Evolutionary conservation across 2,797 vertebrate genomes (phyloP).

Genomic region (Echiichthys vipera): DNA sequence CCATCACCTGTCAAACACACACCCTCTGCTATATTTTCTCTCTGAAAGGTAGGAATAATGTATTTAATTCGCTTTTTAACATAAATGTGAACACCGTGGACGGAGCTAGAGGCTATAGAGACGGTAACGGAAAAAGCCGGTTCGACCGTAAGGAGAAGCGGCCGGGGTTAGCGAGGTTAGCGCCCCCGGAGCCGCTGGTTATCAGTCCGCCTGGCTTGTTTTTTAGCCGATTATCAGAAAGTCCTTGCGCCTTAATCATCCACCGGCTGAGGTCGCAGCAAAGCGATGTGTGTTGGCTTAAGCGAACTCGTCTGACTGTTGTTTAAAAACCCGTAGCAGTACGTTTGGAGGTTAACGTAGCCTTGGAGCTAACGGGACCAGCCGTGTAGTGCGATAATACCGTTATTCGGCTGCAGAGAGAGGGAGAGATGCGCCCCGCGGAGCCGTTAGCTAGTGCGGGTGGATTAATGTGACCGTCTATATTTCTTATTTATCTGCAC

Average conservation of each 20-base stretch:
- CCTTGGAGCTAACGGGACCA: slow-evolving; percentile 41
- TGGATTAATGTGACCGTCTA: slow-evolving; percentile 17
- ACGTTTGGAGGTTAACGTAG: slow-evolving; percentile 31
- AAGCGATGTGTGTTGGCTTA: slow-evolving; percentile 35
- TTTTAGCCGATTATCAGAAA: slow-evolving; percentile 80
- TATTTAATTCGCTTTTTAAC: neutral
- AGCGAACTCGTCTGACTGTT: neutral
- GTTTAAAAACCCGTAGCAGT: neutral
- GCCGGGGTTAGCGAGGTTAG: slow-evolving; percentile 66
- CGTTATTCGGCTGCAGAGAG: slow-evolving; percentile 3
- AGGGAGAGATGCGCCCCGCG: slow-evolving; percentile 11
- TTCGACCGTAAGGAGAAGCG: neutral
- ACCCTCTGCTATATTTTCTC: slow-evolving; percentile 71
- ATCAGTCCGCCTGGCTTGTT: slow-evolving; percentile 64
- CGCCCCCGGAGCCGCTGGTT: slow-evolving; percentile 67
- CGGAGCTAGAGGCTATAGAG: too few species aligned
- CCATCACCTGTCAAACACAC: slow-evolving; percentile 82
- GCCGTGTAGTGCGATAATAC: slow-evolving; percentile 32
- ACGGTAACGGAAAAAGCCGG: neutral
- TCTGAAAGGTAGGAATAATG: slow-evolving; percentile 72
- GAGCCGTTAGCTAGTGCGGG: neutral
- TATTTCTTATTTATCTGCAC: neutral
- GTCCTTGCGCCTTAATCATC: slow-evolving; percentile 73
- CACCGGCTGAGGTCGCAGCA: slow-evolving; percentile 56
- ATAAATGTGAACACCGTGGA: neutral